Evolutionary conservation across 2,797 vertebrate genomes (phyloP), one percentile per base, ranked within the genome.

Genomic region (Lagorchestes hirsutus): DNA sequence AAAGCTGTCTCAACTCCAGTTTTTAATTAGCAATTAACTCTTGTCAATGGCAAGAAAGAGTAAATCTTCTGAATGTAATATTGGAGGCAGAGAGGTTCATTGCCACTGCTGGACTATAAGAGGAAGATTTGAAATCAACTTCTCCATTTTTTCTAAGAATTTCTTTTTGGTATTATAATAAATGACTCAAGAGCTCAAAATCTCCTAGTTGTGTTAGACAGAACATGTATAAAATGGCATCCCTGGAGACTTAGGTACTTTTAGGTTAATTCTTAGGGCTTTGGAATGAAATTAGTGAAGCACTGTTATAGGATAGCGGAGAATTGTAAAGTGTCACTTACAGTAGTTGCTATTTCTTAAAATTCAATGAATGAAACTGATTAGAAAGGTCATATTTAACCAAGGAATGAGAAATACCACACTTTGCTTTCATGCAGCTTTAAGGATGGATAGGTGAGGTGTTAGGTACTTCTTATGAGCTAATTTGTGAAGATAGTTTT

Each of bases 241-340:
- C 59, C 55, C 57, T 91, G 56, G 34, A 56, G n/a, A n/a, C 52
- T 55, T 22, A 34, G 52, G 22, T 52, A 1, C 14, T 18, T 55
- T 93, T 90, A 91, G 74, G 92, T 96, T 96, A 94, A 55, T 24
- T 67, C n/a, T 50, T 82, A 87, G 22, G 34, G 16, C 50, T 97
- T 96, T 74, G 82, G 67, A 94, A 95, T 96, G 94, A 94, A 96
- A 91, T 95, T 96, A 93, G 31, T 90, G 57, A 91, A 93, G 22
- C 95, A 82, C 58, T 91, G 54, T 93, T 96, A 22, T 31, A 34
- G n/a, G 27, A 95, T 94, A 50, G 57, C 95, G 91, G 14, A 22
- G 40, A 92, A 95, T 91, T 93, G 54, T 95, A 58, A 95, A 96
- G 24, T 58, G 93, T 55, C 57, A 87, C 40, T 82, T 46, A 46